A percentile compares a stretch with the other conserved stretches of the same genome.
phyloP scores from a whole-genome alignment of 30 jellyfish, hydroid and myxozoan genomes.

The Hydractinia symbiolongicarpus region DNA sequence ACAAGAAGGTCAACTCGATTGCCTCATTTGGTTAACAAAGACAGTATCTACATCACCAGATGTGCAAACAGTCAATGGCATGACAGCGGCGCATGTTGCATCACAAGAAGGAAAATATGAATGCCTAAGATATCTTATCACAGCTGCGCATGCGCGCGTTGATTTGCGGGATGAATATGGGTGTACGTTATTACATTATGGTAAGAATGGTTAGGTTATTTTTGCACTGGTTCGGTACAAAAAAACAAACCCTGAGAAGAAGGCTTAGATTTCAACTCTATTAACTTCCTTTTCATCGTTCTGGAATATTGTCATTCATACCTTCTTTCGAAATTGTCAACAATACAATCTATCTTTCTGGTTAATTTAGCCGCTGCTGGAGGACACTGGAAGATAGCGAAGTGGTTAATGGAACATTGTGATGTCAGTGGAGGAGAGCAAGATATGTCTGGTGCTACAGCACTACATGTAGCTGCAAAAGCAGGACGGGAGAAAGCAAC shows the following conservation, averaged over 20 bases:
- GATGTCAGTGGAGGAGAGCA: slow-evolving; percentile 50
- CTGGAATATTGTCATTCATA: no score
- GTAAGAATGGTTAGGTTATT: slow-evolving; percentile 26
- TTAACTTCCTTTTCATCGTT: background rate
- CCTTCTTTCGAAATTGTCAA: no score
- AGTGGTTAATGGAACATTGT: slow-evolving; percentile 74
- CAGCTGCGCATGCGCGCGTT: slow-evolving; percentile 47
- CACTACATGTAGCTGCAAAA: slow-evolving; percentile 76
- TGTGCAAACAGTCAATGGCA: slow-evolving; percentile 59
- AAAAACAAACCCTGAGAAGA: background rate
- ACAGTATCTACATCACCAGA: slow-evolving; percentile 37
- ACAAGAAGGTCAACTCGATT: slow-evolving; percentile 84
- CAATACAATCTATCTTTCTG: background rate
- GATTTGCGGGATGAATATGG: slow-evolving; percentile 50
- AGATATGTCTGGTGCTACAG: slow-evolving; percentile 59
- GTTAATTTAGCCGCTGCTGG: slow-evolving; percentile 67
- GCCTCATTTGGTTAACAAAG: slow-evolving; percentile 83
- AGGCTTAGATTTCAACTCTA: background rate
- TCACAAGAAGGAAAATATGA: slow-evolving; percentile 93
- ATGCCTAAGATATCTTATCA: slow-evolving; percentile 67
- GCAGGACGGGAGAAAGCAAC: slow-evolving; percentile 48
- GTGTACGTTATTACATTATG: slow-evolving; percentile 74
- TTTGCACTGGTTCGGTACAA: background rate
- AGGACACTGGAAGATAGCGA: slow-evolving; percentile 75
- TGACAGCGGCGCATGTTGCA: slow-evolving; percentile 84